Conservation (phyloP, 2,797 vertebrate species). For the Sebastes taczanowskii region DNA sequence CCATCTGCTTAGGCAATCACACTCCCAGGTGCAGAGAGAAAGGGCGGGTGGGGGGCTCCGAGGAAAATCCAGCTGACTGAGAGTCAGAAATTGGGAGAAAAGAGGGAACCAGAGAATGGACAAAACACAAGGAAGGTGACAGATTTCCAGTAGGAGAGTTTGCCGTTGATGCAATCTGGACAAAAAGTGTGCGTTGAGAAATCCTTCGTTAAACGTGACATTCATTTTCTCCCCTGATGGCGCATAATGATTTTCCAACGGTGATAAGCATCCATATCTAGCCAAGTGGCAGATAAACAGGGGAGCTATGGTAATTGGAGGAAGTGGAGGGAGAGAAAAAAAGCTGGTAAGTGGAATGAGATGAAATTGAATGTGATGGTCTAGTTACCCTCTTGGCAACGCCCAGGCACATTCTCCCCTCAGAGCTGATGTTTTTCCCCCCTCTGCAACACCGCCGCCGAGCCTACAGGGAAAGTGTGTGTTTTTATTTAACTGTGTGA, state of each 20-base stretch:
- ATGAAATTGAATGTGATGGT: slow-evolving; percentile 81
- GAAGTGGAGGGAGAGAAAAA: slow-evolving; percentile 65
- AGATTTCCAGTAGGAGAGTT: slow-evolving; percentile 25
- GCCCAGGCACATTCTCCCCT: slow-evolving; percentile 61
- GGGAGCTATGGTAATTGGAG: slow-evolving; percentile 67
- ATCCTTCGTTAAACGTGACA: slow-evolving; percentile 30
- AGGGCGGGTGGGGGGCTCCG: slow-evolving; percentile 14
- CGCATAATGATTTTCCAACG: slow-evolving; percentile 57
- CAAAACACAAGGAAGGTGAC: slow-evolving; percentile 39
- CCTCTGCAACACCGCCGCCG: slow-evolving; percentile 35
- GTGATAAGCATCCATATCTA: slow-evolving; percentile 63
- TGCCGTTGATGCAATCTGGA: slow-evolving; percentile 9
- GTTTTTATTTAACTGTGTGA: slow-evolving; percentile 73
- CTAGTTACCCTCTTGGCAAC: slow-evolving; percentile 79
- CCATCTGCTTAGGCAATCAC: slow-evolving; percentile 80
- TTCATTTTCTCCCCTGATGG: slow-evolving; percentile 50
- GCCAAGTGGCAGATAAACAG: slow-evolving; percentile 66
- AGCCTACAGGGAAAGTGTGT: slow-evolving; percentile 60
- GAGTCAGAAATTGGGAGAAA: slow-evolving; percentile 35
- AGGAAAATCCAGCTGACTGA: slow-evolving; percentile 64
- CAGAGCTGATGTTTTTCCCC: slow-evolving; percentile 33
- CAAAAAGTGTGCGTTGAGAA: background rate
- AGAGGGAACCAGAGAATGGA: slow-evolving; percentile 32
- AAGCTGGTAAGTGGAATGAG: slow-evolving; percentile 66
- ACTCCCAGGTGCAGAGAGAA: slow-evolving; percentile 72